Conservation (phyloP, 2,888 invertebrate genomes). For the Mamestra brassicae region DNA sequence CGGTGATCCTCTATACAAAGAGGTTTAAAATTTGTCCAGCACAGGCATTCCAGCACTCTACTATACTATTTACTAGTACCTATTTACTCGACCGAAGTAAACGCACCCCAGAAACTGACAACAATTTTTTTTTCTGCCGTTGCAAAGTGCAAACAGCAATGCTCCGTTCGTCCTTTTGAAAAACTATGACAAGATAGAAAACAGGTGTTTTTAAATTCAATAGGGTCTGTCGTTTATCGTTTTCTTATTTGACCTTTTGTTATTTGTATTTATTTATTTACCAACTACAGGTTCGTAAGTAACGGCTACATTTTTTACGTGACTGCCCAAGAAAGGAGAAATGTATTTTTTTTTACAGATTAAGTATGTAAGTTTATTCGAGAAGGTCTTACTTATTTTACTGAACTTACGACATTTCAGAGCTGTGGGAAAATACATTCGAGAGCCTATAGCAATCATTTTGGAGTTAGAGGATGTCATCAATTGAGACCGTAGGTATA, state of each 20-base stretch:
- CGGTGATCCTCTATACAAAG: too few relatives aligned
- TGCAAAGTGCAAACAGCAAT: not conserved
- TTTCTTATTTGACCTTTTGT: slow-evolving; percentile 23
- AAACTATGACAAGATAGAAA: not conserved
- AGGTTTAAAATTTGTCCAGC: too few relatives aligned
- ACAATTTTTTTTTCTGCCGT: not conserved
- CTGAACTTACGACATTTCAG: not conserved
- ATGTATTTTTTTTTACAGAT: not conserved
- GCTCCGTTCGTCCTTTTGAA: slow-evolving; percentile 17
- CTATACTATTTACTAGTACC: not conserved
- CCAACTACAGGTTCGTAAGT: not conserved
- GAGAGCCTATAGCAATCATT: too few relatives aligned
- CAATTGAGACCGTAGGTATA: too few relatives aligned
- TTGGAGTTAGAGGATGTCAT: too few relatives aligned
- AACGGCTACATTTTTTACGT: not conserved
- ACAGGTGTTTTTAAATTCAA: slow-evolving; percentile 33
- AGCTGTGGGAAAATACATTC: too few relatives aligned
- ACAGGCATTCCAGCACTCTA: too few relatives aligned
- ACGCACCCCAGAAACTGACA: slow-evolving; percentile 4
- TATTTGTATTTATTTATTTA: not conserved
- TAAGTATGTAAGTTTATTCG: too few relatives aligned
- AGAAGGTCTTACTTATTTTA: too few relatives aligned
- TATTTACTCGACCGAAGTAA: not conserved
- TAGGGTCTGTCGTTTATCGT: slow-evolving; percentile 1
- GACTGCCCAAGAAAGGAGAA: not conserved